These are phyloP conservation scores for Epinephelus cyanopodus DNA, from an alignment of 2,113 vertebrate genomes.

Conservation along the genomic window DNA sequence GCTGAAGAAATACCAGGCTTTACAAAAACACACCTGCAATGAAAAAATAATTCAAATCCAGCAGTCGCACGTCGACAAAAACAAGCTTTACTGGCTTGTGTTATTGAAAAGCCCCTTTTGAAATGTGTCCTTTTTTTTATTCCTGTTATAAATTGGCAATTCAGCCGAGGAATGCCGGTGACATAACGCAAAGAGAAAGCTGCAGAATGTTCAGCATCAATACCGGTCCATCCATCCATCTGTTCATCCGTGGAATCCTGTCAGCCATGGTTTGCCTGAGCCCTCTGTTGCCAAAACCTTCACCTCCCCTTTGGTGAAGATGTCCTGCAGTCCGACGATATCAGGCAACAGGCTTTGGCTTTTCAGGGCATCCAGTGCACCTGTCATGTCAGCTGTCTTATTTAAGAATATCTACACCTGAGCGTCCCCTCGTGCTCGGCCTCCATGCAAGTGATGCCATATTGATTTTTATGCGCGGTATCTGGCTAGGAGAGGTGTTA, in stretches of 20 bases:
- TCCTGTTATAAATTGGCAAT: slow-evolving; percentile 20
- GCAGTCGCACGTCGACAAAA: slow-evolving; percentile 19
- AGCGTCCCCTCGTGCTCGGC: slow-evolving; percentile 23
- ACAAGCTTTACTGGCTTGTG: neutral
- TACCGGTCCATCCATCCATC: slow-evolving; percentile 51
- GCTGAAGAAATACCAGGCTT: slow-evolving; percentile 2
- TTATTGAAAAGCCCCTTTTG: slow-evolving; percentile 4
- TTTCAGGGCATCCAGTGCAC: neutral
- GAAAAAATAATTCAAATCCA: slow-evolving; percentile 22
- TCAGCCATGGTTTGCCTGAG: slow-evolving; percentile 35
- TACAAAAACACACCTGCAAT: slow-evolving; percentile 14
- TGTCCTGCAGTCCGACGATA: slow-evolving; percentile 26
- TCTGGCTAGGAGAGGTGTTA: slow-evolving; percentile 1
- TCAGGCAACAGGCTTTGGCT: slow-evolving; percentile 19
- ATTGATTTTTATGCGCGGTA: slow-evolving; percentile 54
- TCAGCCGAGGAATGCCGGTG: neutral
- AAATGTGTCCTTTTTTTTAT: neutral
- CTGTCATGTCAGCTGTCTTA: slow-evolving; percentile 60
- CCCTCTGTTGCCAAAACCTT: slow-evolving; percentile 18
- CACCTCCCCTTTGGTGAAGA: slow-evolving; percentile 33
- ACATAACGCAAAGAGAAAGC: slow-evolving; percentile 27
- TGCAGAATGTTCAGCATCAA: slow-evolving; percentile 26
- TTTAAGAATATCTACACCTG: slow-evolving; percentile 46
- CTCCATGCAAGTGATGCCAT: slow-evolving; percentile 27
- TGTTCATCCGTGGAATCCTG: slow-evolving; percentile 35